Base-by-base conservation (phyloP, 1,140 invertebrate genomes). In the Epicauta chinensis region DNA sequence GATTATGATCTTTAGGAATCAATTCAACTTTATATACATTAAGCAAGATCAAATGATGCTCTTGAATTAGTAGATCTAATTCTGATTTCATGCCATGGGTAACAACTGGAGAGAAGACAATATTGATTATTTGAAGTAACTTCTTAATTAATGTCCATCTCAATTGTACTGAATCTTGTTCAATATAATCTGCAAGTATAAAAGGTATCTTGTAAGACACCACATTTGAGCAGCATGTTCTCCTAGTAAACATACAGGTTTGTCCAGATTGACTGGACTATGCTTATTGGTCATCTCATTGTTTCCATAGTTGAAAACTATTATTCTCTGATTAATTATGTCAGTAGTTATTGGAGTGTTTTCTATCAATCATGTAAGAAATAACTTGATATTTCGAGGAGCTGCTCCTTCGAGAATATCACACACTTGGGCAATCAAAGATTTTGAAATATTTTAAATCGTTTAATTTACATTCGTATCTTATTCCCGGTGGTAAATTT, bases 331-430 rank as follows among this genome's bases (percentile, higher is more conserved):
- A 2, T 36, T 16, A 29, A 37, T 37, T 37, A 47, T 6, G 2
- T 53, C n/a, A 38, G 35, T 16, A 32, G 32, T 12, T 7, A 46
- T 45, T 13, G 38, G 2, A 2, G 32, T 53, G 5, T 12, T n/a
- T 5, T 32, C 14, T 37, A 44, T 13, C 2, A 37, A 2, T 12
- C 39, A 5, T 31, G 29, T 53, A 6, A 46, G 3, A 39, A 53
- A 38, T 2, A 46, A 35, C 32, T 53, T 53, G 2, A 53, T 12
- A 39, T 38, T 42, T 10, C 16, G 32, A 5, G 7, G 42, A 13
- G 29, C 51, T 3, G n/a, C 15, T 2, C 42, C 42, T 35, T 53
- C 51, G 3, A 53, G 29, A n/a, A 38, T 39, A 53, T 53, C 51
- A 46, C 2, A 53, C 42, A 30, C 42, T 46, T 10, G n/a, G 3